Evolutionary conservation across 2,888 invertebrate genomes (phyloP), one percentile per base, ranked within the genome.

Genomic region (Branchipolynoe longqiensis): DNA sequence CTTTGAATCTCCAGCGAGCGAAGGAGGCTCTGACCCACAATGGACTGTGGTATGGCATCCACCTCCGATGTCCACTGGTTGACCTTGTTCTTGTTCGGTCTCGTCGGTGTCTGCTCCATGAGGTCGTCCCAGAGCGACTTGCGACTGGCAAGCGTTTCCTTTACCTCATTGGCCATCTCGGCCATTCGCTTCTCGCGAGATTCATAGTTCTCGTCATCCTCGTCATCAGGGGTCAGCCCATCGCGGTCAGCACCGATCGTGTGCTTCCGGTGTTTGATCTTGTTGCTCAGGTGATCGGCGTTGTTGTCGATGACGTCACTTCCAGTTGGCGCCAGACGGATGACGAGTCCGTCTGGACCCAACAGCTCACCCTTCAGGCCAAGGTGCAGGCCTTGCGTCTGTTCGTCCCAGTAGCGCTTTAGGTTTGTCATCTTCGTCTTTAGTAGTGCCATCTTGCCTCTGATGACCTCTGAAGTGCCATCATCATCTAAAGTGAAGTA

Each of bases 401-500:
- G 85, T 38, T 86, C 91, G 22, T 86, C 87, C 93, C 93, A 93
- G 81, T 90, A 90, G 12, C 88, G 87, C 40, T 91, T 89, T 48
- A 92, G 86, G 83, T 92, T 91, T 0, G 87, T 87, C 85, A 92
- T 89, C 83, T 90, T 91, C 58, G 90, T 87, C 78, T 92, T 90
- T 86, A 93, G 88, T 87, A 90, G 90, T n/a, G 90, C 86, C 69
- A 92, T 88, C 84, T 90, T 91, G 82, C 86, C 89, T 58, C 89
- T 90, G 33, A 93, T 90, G 38, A 89, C 89, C 33, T 92, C 92
- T 6, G 90, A 86, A 6, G 91, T 91, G 38, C 89, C 90, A 82
- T 91, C 90, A 82, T 92, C 91, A 83, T 91, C 92, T 25, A 90
- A 88, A 69, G 88, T 89, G 40, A 90, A 38, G 28, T 56, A 54